phyloP scores from a whole-genome alignment of 2,797 vertebrate genomes.

The Thaleichthys pacificus region DNA sequence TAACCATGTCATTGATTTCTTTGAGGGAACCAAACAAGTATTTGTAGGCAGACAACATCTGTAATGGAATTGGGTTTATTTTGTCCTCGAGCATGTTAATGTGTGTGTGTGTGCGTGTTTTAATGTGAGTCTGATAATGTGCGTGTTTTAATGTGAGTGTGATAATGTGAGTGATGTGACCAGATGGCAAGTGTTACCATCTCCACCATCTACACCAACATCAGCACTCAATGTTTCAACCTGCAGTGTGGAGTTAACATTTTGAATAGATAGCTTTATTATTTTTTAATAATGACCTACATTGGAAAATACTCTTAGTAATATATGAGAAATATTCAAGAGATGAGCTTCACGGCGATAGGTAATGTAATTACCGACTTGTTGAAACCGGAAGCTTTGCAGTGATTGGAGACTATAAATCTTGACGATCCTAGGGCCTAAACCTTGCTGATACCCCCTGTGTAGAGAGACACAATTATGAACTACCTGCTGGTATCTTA shows the following conservation, averaged over 20 bases:
- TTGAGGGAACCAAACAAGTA: too few species aligned
- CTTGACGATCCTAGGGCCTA: not conserved
- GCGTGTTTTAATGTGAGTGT: not conserved
- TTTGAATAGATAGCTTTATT: not conserved
- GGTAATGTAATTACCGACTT: not conserved
- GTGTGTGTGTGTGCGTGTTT: not conserved
- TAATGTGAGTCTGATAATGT: not conserved
- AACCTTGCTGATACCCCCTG: constrained; percentile 5
- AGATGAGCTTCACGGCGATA: not conserved
- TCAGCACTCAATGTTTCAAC: not conserved
- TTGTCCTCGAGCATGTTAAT: not conserved
- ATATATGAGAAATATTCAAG: not conserved
- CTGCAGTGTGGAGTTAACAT: not conserved
- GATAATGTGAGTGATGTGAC: not conserved
- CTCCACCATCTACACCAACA: not conserved
- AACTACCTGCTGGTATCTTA: constrained; percentile 12
- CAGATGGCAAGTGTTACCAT: not conserved
- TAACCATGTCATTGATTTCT: not conserved
- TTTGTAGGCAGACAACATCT: not conserved
- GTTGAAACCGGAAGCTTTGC: constrained; percentile 3
- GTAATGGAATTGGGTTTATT: not conserved
- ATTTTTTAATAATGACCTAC: not conserved
- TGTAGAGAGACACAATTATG: constrained; percentile 19
- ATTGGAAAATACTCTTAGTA: too few species aligned
- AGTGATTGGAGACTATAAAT: constrained; percentile 4